Percentiles rank a stretch among this genome's conserved stretches.
Conservation (phyloP, 2,797 vertebrate species). For the Siniperca undulata region DNA sequence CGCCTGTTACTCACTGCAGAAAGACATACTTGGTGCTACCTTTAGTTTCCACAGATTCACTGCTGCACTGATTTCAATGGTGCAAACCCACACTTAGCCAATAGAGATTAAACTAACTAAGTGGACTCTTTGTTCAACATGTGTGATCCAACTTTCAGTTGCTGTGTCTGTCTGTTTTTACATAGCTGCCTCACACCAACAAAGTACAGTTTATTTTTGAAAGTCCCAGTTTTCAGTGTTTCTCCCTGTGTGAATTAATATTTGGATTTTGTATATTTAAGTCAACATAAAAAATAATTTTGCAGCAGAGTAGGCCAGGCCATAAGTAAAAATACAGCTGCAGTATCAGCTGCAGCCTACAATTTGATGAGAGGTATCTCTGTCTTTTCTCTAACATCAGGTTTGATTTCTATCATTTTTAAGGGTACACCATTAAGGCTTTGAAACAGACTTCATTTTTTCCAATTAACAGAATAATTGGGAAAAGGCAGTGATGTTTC, state of each 20-base stretch:
- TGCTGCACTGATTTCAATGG: not conserved
- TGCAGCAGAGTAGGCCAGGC: not conserved
- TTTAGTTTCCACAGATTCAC: not conserved
- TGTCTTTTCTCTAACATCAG: not conserved
- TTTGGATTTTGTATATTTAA: slow-evolving; percentile 1
- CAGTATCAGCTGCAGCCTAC: slow-evolving; percentile 14
- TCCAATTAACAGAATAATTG: not conserved
- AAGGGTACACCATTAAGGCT: not conserved
- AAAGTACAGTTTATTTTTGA: not conserved
- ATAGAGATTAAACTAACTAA: not conserved
- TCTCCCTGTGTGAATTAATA: not conserved
- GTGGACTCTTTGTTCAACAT: too few species aligned
- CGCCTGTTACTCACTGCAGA: not conserved
- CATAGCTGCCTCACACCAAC: not conserved
- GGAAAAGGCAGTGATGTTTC: not conserved
- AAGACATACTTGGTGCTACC: not conserved
- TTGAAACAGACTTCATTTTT: not conserved
- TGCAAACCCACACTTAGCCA: not conserved
- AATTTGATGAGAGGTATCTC: not conserved
- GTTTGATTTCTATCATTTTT: slow-evolving; percentile 7
- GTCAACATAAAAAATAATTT: slow-evolving; percentile 28
- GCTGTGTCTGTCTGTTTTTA: not conserved
- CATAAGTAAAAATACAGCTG: not conserved
- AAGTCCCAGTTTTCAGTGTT: not conserved
- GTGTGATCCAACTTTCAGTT: not conserved